These are phyloP conservation scores for Ornithoptera alexandrae DNA, from an alignment of 2,888 invertebrate species.

Conservation along the genomic window DNA sequence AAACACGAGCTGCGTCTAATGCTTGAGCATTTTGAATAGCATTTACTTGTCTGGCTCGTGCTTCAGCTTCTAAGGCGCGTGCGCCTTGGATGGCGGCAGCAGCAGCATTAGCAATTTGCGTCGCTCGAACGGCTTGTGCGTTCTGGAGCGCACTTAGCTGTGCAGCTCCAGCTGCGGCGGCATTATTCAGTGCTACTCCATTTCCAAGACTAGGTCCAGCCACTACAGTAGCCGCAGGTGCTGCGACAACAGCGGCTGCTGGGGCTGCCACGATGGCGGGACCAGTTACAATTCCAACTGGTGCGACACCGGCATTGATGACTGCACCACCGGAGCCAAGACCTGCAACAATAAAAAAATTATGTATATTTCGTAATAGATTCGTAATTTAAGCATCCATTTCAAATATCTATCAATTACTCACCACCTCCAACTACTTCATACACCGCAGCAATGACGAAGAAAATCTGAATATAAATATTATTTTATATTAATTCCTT, in stretches of 20 bases:
- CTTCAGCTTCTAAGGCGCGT: constrained; percentile 65
- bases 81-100: constrained; percentile 72
- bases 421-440: constrained; percentile 66
- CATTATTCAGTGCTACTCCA: constrained; percentile 62
- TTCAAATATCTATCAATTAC: constrained; percentile 29
- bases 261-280: background rate
- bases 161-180: constrained; percentile 66
- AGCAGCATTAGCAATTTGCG: constrained; percentile 68
- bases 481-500: no score
- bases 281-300: constrained; percentile 34
- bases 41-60: constrained; percentile 63
- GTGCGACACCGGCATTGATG: constrained; percentile 35
- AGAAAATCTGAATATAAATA: constrained; percentile 60
- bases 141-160: constrained; percentile 73
- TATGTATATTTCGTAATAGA: no score
- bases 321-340: constrained; percentile 37
- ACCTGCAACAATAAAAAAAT: constrained; percentile 30
- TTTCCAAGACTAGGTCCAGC: constrained; percentile 42
- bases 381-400: no score
- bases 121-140: constrained; percentile 70
- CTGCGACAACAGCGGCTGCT: constrained; percentile 3
- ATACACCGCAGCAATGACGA: constrained; percentile 70
- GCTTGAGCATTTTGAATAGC: constrained; percentile 72
- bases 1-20: constrained; percentile 64
- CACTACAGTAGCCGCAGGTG: background rate